A percentile compares a stretch with the other conserved stretches of the same genome.
These are phyloP conservation scores for Centroberyx gerrardi DNA, from an alignment of 2,797 vertebrate genomes.

Conservation along the genomic window DNA sequence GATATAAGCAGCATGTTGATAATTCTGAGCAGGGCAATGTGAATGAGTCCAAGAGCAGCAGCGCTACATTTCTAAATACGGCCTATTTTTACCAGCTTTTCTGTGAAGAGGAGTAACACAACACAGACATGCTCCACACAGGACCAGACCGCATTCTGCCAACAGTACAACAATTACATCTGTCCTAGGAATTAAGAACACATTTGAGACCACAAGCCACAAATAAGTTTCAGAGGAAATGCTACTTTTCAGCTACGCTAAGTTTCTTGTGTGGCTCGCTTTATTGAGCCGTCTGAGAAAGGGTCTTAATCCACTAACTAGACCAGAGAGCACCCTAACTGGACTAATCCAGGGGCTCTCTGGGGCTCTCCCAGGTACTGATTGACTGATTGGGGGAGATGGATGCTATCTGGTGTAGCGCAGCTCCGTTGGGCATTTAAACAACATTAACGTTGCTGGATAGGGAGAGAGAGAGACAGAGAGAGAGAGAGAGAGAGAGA, in stretches of 20 bases:
- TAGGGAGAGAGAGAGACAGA: constrained; percentile 31
- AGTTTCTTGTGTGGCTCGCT: constrained; percentile 59
- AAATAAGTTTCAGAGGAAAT: constrained; percentile 60
- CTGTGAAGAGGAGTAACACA: constrained; percentile 60
- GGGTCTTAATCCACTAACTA: constrained; percentile 80
- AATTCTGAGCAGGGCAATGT: neutral
- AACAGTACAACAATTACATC: constrained; percentile 70
- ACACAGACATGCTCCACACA: constrained; percentile 53
- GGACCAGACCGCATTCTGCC: constrained; percentile 58
- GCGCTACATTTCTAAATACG: constrained; percentile 34
- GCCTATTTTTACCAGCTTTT: constrained; percentile 42
- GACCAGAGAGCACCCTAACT: constrained; percentile 77
- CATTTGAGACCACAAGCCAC: constrained; percentile 73
- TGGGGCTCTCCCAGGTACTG: constrained; percentile 71
- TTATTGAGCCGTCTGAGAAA: constrained; percentile 60
- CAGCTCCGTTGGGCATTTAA: constrained; percentile 79
- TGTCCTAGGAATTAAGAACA: constrained; percentile 74
- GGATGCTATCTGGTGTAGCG: constrained; percentile 79
- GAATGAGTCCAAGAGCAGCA: constrained; percentile 8
- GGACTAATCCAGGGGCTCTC: constrained; percentile 74
- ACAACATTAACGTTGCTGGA: constrained; percentile 75
- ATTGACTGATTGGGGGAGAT: constrained; percentile 83
- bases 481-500: constrained; percentile 4
- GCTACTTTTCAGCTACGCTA: constrained; percentile 55
- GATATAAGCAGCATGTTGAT: neutral